Percentiles rank a stretch among this genome's conserved stretches.
Conservation (phyloP, 2,888 invertebrate genomes). For the Stenichneumon culpator region DNA sequence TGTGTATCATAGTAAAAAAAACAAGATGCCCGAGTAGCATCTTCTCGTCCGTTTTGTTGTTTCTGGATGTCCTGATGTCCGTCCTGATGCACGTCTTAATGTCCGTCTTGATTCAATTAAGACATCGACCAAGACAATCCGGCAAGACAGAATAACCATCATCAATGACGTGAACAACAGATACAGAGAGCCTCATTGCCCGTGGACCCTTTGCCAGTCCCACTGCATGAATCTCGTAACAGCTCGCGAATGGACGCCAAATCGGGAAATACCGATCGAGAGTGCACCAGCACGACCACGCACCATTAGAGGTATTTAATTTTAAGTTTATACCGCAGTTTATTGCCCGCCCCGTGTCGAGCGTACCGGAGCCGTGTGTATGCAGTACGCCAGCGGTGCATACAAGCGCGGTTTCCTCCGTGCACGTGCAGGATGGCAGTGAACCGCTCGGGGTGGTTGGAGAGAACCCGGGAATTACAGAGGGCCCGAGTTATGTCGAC, state of each 20-base stretch:
- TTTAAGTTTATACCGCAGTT: conserved; percentile 75
- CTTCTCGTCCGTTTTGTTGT: neutral
- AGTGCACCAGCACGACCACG: conserved; percentile 59
- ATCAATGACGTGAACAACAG: neutral
- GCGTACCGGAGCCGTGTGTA: conserved; percentile 6
- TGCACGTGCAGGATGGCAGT: conserved; percentile 6
- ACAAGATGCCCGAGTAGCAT: neutral
- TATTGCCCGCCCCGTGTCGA: conserved; percentile 63
- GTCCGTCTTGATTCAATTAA: no score
- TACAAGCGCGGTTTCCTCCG: neutral
- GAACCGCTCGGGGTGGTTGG: neutral
- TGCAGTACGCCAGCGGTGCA: conserved; percentile 2
- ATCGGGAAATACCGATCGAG: conserved; percentile 62
- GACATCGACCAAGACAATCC: no score
- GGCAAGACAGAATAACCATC: no score
- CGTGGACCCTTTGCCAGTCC: neutral
- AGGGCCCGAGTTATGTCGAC: conserved; percentile 49
- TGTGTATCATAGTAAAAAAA: conserved; percentile 25
- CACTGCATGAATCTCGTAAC: conserved; percentile 3
- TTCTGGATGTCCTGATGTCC: neutral
- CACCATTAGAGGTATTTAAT: conserved; percentile 76
- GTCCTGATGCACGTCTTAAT: no score
- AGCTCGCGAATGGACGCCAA: conserved; percentile 55
- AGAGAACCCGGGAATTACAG: conserved; percentile 36
- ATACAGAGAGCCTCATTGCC: no score